Percentiles rank a stretch among this genome's conserved stretches.
Evolutionary conservation across 2,888 invertebrate genomes (phyloP).

Genomic region (Odontothrips loti): DNA sequence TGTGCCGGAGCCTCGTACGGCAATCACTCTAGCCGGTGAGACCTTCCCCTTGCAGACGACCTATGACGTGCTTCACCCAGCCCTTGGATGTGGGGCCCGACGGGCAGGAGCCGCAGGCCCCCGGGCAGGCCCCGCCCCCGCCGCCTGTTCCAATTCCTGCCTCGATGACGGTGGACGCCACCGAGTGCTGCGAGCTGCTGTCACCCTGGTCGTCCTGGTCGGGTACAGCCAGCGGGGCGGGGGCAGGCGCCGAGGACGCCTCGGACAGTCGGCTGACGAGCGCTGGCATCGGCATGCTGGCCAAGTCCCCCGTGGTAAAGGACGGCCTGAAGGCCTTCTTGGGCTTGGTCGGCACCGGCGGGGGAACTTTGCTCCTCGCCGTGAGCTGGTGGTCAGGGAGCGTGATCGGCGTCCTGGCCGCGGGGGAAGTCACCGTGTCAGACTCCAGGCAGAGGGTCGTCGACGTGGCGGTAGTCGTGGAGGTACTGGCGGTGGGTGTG

Average conservation of each 20-base stretch:
- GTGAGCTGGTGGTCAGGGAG: conserved; percentile 37
- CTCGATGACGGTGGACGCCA: conserved; percentile 46
- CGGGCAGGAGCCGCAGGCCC: conserved; percentile 40
- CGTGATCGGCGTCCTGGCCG: background rate
- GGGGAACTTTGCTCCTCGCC: conserved; percentile 48
- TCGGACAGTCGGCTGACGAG: conserved; percentile 9
- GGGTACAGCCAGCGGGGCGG: background rate
- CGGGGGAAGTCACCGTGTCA: background rate
- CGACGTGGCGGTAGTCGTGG: background rate
- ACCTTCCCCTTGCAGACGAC: conserved; percentile 57
- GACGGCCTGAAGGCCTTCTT: conserved; percentile 42
- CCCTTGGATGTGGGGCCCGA: conserved; percentile 50
- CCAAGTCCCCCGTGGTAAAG: conserved; percentile 19
- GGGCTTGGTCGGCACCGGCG: conserved; percentile 64
- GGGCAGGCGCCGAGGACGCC: background rate
- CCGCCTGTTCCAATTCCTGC: conserved; percentile 36
- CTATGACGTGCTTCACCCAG: conserved; percentile 72
- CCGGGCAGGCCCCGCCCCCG: conserved; percentile 47
- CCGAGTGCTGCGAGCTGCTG: conserved; percentile 47
- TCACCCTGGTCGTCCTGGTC: conserved; percentile 39
- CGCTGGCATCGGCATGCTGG: conserved; percentile 30
- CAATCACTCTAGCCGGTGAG: background rate
- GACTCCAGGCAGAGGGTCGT: background rate
- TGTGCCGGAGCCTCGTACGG: too few species aligned
- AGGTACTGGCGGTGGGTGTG: conserved; percentile 36